Conservation (phyloP, 2,797 vertebrate species). For the Sebastes diploproa region DNA sequence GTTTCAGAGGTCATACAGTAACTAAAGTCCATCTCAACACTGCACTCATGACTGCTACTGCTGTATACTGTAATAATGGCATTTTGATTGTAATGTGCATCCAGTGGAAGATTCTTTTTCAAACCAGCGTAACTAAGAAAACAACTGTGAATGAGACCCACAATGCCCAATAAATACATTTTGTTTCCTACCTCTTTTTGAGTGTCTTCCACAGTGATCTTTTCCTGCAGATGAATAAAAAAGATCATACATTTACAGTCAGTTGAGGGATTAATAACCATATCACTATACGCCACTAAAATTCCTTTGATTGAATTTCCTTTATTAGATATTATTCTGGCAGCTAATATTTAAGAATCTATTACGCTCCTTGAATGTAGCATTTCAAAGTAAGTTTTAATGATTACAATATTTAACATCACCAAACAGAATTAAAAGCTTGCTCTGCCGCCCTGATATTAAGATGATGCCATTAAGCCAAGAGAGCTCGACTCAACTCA, state of each 20-base stretch:
- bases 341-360: neutral
- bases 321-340: neutral
- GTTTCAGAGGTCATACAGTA: neutral
- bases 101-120: neutral
- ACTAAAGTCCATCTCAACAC: neutral
- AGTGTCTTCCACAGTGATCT: slow-evolving; percentile 68
- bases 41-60: neutral
- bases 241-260: neutral
- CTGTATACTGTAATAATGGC: neutral
- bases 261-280: neutral
- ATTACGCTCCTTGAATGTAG: neutral
- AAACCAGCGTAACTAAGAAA: neutral
- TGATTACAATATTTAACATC: neutral
- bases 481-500: neutral
- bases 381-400: neutral
- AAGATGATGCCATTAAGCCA: neutral
- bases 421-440: neutral
- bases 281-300: neutral
- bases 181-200: slow-evolving; percentile 80
- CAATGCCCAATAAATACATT: neutral
- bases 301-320: neutral
- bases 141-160: neutral
- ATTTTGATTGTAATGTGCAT: neutral
- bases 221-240: slow-evolving; percentile 72
- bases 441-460: neutral